phyloP scores from a whole-genome alignment of 2,888 invertebrate species.

The Carcina quercana region DNA sequence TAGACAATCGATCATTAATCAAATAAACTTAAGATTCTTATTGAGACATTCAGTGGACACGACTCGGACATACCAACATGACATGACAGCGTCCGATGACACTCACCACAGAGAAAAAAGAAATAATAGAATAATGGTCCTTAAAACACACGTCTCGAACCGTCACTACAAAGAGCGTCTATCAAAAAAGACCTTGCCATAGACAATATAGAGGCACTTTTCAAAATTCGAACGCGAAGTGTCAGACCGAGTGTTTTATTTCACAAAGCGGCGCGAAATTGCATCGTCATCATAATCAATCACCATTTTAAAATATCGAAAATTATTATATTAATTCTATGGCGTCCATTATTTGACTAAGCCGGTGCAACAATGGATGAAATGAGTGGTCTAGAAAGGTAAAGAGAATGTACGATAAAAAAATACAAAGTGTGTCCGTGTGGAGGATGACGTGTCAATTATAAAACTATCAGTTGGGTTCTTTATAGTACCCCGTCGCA shows the following conservation, averaged over 20 bases:
- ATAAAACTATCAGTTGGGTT: constrained; percentile 48
- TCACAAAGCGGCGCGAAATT: constrained; percentile 33
- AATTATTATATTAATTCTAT: constrained; percentile 69
- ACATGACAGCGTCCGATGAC: constrained; percentile 24
- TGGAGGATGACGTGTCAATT: constrained; percentile 66
- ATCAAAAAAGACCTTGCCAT: constrained; percentile 24
- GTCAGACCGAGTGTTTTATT: constrained; percentile 28
- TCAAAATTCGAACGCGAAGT: constrained; percentile 18
- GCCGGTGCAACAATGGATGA: constrained; percentile 52
- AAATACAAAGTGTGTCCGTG: constrained; percentile 28
- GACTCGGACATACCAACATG: constrained; percentile 14
- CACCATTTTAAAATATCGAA: constrained; percentile 63
- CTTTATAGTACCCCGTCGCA: constrained; percentile 26
- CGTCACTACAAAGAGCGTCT: constrained; percentile 5
- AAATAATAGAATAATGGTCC: constrained; percentile 12
- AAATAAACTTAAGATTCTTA: constrained; percentile 11
- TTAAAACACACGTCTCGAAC: constrained; percentile 7
- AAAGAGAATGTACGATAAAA: constrained; percentile 33
- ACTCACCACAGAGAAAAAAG: constrained; percentile 21
- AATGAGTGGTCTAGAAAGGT: constrained; percentile 52
- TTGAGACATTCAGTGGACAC: constrained; percentile 17
- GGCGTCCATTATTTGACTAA: constrained; percentile 68
- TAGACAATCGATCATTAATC: constrained; percentile 12
- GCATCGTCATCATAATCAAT: constrained; percentile 67
- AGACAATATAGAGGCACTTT: constrained; percentile 26